Conservation (phyloP, 1,140 invertebrate species). For the Pentalonia nigronervosa region DNA sequence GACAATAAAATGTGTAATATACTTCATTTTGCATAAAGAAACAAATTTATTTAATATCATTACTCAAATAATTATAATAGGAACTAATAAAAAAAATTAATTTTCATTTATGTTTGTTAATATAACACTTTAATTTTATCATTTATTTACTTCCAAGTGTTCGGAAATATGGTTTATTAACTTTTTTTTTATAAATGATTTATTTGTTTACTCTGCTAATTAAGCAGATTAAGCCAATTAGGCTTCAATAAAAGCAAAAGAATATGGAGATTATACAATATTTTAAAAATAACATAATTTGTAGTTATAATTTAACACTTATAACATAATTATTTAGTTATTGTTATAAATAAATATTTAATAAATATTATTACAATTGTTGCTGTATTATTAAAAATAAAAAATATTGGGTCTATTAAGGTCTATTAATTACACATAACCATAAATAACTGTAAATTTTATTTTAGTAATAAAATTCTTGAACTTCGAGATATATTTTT, state of each 20-base stretch:
- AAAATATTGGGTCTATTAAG: background rate
- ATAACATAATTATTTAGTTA: background rate
- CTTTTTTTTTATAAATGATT: too few species aligned
- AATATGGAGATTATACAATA: background rate
- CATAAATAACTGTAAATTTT: background rate
- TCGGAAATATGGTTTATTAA: background rate
- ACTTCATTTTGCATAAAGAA: background rate
- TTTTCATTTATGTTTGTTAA: background rate
- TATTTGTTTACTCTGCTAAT: too few species aligned
- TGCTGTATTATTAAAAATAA: background rate
- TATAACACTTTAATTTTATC: background rate
- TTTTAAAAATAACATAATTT: background rate
- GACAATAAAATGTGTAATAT: background rate
- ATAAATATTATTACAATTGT: background rate
- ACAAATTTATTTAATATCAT: background rate
- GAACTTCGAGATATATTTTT: background rate
- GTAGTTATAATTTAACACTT: background rate
- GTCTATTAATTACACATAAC: background rate
- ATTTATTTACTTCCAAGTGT: background rate
- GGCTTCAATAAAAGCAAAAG: background rate
- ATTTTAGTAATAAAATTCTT: background rate
- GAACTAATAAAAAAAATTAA: background rate
- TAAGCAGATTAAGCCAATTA: too few species aligned
- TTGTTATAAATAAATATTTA: too few species aligned
- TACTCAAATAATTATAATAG: background rate